phyloP scores from a whole-genome alignment of 2,113 vertebrate genomes.

The Labrus mixtus region DNA sequence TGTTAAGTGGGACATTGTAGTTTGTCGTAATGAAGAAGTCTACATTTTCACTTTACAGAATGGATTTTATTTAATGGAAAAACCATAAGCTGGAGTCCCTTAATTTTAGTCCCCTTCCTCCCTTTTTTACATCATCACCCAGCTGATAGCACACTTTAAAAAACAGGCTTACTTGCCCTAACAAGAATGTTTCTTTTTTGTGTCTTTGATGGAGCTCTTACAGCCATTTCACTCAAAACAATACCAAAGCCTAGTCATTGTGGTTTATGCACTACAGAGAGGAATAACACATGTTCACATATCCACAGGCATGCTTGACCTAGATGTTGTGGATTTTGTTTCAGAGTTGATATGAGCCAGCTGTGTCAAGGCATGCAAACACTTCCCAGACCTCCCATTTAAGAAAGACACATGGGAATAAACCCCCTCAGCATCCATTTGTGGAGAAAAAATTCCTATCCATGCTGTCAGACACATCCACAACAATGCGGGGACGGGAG shows the following conservation, averaged over 20 bases:
- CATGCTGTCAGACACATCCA: not conserved
- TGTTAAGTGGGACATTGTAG: no score
- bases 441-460: not conserved
- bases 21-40: no score
- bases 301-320: constrained; percentile 9
- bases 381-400: not conserved
- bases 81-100: no score
- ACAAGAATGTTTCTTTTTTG: not conserved
- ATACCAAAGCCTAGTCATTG: not conserved
- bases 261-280: constrained; percentile 1
- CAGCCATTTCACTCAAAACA: constrained; percentile 1
- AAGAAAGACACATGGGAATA: constrained; percentile 13
- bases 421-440: not conserved
- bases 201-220: not conserved
- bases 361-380: constrained; percentile 31
- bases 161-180: not conserved
- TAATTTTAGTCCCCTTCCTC: no score
- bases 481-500: not conserved
- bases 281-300: constrained; percentile 6
- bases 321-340: constrained; percentile 34
- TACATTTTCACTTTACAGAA: no score
- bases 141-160: not conserved
- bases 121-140: no score
- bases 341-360: constrained; percentile 40
- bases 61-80: no score